Evolutionary conservation across 2,113 vertebrate genomes (phyloP), one percentile per base, ranked within the genome.

Genomic region (Gobio gobio): DNA sequence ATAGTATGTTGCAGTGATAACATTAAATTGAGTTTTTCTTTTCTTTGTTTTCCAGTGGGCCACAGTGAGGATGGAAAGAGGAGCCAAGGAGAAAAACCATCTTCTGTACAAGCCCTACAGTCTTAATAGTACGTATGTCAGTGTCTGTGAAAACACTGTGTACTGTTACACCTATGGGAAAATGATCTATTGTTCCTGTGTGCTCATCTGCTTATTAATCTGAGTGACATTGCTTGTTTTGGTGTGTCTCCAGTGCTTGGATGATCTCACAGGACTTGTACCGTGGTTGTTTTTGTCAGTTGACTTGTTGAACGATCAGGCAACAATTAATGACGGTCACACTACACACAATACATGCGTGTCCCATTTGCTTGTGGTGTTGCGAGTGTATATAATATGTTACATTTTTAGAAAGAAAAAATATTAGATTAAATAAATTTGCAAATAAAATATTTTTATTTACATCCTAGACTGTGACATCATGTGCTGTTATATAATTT

Each of bases 41-140:
- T 24, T 83, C 26, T 40, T 29, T 83, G 33, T 75, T 72, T 91
- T 93, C 73, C 92, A 96, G 95, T 97, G 96, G 96, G 96, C 96
- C 0, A 97, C 96, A 0, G 89, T 96, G 79, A 93, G 96, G 56
- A 97, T 97, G 91, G 95, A 97, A 87, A 94, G 96, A 70, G 96
- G 96, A 47, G 96, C 95, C 86, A 96, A 96, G 88, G 96, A 97
- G 92, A 96, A 94, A 91, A 96, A 97, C 82, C 96, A 97, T 74
- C 93, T 92, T 0, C 88, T 97, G 7, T 96, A 97, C 85, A 97
- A 96, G 88, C 95, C 96, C 75, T 95, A 95, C n/a, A 95, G 91
- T 99, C 93, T 94, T 73, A 97, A 97, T 81, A 96, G 96, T 97
- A 90, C 92, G 85, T 56, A 56, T 3, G 5, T 33, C 58, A 20